Evolutionary conservation across 2,888 invertebrate genomes (phyloP), one percentile per base, ranked within the genome.

Genomic region (Geotrupes spiniger): DNA sequence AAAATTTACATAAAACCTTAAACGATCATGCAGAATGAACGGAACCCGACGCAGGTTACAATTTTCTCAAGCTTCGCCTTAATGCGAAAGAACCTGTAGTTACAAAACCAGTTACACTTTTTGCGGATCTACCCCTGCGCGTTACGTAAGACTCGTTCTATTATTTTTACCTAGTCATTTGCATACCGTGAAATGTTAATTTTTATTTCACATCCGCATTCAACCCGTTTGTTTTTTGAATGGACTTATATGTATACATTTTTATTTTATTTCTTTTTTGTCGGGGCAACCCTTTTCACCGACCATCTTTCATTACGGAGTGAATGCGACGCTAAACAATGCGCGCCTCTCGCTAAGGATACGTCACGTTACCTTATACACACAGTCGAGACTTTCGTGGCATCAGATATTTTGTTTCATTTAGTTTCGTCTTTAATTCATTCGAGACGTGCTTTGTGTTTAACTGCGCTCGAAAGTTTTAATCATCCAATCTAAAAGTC

Each of bases 121-220:
- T 14, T 43, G 46, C 45, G 33, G 46, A 40, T 37, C 49, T 28
- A 49, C 49, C 55, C 55, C 49, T 57, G 57, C 54, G 52, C 52
- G 47, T 56, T 52, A 40, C 46, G 46, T 48, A 54, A 52, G 53
- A 42, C 47, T 31, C 48, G 54, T 55, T 55, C 61, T 60, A 62
- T 63, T 62, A 63, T 63, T 62, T 63, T 61, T 62, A 59, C 61
- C 59, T 58, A 58, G 53, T 62, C 62, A 63, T 63, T 63, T 63
- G 62, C 63, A 63, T 63, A 63, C 61, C 55, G 59, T 63, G 62
- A 61, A 62, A 63, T 62, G 62, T 63, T 63, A 62, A 63, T 63
- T 63, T 59, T 56, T 60, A 54, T 57, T 62, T 59, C 58, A 59
- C 62, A 57, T 63, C 60, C 60, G 59, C 58, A 60, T 60, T 53